Evolutionary conservation across 2,888 invertebrate genomes (phyloP).

Genomic region (Deilephila porcellus): DNA sequence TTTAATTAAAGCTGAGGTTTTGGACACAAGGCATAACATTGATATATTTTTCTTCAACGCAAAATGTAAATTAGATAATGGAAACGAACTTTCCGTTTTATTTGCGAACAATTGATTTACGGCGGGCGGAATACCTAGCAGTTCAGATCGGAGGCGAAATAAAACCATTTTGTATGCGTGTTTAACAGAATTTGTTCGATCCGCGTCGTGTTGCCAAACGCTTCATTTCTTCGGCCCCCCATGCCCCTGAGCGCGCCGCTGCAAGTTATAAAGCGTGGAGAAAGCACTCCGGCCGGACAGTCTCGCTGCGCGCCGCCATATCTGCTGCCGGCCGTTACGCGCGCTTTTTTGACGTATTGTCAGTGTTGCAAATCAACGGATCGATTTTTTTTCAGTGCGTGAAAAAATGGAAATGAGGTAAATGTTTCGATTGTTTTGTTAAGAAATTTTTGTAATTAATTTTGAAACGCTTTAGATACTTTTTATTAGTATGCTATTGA

Average conservation of each 20-base stretch:
- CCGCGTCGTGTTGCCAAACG: conserved; percentile 72
- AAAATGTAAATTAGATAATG: conserved; percentile 13
- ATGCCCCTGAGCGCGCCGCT: conserved; percentile 45
- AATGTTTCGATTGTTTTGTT: conserved; percentile 35
- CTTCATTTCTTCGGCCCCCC: conserved; percentile 76
- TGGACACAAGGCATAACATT: not conserved
- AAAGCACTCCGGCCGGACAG: conserved; percentile 75
- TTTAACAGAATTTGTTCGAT: conserved; percentile 39
- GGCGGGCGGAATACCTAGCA: conserved; percentile 42
- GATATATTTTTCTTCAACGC: not conserved
- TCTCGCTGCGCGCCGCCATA: conserved; percentile 55
- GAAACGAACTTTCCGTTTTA: conserved; percentile 27
- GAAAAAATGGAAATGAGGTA: conserved; percentile 71
- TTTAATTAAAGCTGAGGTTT: not conserved
- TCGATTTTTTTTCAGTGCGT: conserved; percentile 49
- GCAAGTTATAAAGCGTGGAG: conserved; percentile 80
- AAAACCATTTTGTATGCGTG: conserved; percentile 48
- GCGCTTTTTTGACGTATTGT: conserved; percentile 65
- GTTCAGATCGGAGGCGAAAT: conserved; percentile 52
- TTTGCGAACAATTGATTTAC: conserved; percentile 36
- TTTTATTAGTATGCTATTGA: not conserved
- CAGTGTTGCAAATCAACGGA: conserved; percentile 65
- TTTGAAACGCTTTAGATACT: not conserved
- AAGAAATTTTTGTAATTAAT: conserved; percentile 1
- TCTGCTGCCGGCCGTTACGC: conserved; percentile 58